Percentiles rank a stretch among this genome's conserved stretches.
phyloP scores from a whole-genome alignment of 2,888 invertebrate genomes.

The Luperina testacea region DNA sequence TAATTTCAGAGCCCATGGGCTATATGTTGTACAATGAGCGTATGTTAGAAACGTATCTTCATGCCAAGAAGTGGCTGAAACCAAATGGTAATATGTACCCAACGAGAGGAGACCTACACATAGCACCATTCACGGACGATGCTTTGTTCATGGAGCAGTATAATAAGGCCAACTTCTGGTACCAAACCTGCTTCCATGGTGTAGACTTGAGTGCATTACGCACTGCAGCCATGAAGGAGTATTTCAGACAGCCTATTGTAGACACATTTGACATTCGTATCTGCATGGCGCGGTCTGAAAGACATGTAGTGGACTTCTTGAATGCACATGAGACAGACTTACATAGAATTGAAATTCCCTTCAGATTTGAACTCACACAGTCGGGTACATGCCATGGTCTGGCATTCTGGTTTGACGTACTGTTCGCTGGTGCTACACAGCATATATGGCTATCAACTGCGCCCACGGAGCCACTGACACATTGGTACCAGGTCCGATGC shows the following conservation, averaged over 20 bases:
- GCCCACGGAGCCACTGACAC: conserved; percentile 99
- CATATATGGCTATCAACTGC: conserved; percentile 99
- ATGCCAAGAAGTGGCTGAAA: conserved; percentile 99
- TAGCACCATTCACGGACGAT: conserved; percentile 99
- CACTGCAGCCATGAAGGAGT: conserved; percentile 98
- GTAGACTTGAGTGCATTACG: conserved; percentile 98
- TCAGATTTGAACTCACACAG: conserved; percentile 97
- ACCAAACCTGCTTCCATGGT: conserved; percentile 99
- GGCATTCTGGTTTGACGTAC: conserved; percentile 99
- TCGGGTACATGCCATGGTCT: conserved; percentile 98
- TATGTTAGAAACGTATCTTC: conserved; percentile 99
- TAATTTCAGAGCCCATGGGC: conserved; percentile 99
- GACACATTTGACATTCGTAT: conserved; percentile 99
- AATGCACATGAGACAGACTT: conserved; percentile 97
- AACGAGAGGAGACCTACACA: conserved; percentile 98
- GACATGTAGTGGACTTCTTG: conserved; percentile 98
- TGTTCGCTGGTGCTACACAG: conserved; percentile 97
- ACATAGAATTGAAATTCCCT: conserved; percentile 98
- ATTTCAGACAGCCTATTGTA: conserved; percentile 99
- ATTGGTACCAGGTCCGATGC: conserved; percentile 99
- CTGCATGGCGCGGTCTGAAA: conserved; percentile 97
- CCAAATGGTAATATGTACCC: conserved; percentile 99
- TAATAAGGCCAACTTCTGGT: conserved; percentile 99
- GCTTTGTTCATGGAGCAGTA: conserved; percentile 99
- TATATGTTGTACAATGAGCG: conserved; percentile 99